Evolutionary conservation across 1,140 invertebrate genomes (phyloP), one percentile per base, ranked within the genome.

Genomic region (Ceratoteleas bidentatus): DNA sequence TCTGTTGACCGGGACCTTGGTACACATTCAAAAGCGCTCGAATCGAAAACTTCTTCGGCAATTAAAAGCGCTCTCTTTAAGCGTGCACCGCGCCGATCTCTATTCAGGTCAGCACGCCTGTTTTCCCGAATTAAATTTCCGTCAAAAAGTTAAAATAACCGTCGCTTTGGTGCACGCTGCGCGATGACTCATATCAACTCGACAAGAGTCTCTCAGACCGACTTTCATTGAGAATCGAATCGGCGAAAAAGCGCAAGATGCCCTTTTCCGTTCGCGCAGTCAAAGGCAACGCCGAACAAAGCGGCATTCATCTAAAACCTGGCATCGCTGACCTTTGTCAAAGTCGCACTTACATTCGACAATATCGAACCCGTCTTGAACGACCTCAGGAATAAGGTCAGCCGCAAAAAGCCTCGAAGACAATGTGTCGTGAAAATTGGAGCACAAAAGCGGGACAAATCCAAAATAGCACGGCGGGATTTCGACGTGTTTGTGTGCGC

Each of bases 281-380:
- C 24, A 24, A 24, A 24, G 1, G 24, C 24, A 2, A 2, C 24
- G 24, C 24, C 24, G 24, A 24, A 24, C 34, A 40, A 34, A 8
- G 24, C 10, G 34, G 52, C 24, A 50, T 47, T 52, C 40, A 24
- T 57, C 36, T 5, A n/a, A 7, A 34, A 57, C 56, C 16, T 62
- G 43, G 49, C 38, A 68, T 36, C 6, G 9, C 40, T 61, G 14
- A 68, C 62, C 56, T 61, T 76, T 66, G 54, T 14, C 43, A 66
- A 73, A 74, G 24, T 61, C 38, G 36, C 69, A 88, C 86, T 88
- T 86, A 88, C 88, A 64, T 68, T 87, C 40, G 88, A 88, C 10
- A 89, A 70, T 86, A 84, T 62, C 76, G 86, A 85, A 86, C 87
- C 88, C 88, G 88, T 89, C 74, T 84, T 88, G 87, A 81, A 84